phyloP scores from a whole-genome alignment of 1,140 invertebrate genomes.

The Heliconius melpomene region DNA sequence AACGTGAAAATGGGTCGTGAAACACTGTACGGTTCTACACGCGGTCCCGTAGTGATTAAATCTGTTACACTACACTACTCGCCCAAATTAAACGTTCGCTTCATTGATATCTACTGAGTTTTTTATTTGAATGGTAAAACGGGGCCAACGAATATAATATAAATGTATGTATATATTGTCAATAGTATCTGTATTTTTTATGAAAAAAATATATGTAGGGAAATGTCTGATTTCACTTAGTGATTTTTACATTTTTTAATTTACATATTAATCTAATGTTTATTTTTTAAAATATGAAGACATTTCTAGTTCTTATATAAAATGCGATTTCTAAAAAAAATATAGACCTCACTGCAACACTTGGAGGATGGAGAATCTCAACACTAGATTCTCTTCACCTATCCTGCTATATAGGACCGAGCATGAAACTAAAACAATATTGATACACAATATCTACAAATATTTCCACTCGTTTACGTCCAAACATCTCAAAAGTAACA shows the following conservation, averaged over 20 bases:
- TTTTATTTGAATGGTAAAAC: neutral
- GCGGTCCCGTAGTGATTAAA: slow-evolving; percentile 32
- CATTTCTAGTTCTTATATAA: no score
- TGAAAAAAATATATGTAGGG: neutral
- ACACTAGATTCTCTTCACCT: no score
- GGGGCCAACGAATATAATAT: neutral
- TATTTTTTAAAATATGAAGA: no score
- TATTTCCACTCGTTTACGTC: neutral
- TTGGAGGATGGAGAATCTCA: no score
- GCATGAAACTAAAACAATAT: no score
- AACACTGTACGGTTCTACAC: slow-evolving; percentile 18
- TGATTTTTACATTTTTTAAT: neutral
- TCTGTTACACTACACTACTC: slow-evolving; percentile 29
- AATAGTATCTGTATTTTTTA: neutral
- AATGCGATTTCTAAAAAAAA: no score
- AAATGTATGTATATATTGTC: neutral
- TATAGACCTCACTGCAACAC: no score
- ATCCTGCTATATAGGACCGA: no score
- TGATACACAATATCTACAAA: no score
- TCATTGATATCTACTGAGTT: neutral
- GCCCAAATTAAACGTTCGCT: slow-evolving; percentile 35
- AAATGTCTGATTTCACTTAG: neutral
- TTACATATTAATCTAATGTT: no score
- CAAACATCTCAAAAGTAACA: neutral
- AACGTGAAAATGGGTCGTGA: slow-evolving; percentile 43